Conservation (phyloP, 2,797 vertebrate species). For the Parauchenoglanis ngamensis region DNA sequence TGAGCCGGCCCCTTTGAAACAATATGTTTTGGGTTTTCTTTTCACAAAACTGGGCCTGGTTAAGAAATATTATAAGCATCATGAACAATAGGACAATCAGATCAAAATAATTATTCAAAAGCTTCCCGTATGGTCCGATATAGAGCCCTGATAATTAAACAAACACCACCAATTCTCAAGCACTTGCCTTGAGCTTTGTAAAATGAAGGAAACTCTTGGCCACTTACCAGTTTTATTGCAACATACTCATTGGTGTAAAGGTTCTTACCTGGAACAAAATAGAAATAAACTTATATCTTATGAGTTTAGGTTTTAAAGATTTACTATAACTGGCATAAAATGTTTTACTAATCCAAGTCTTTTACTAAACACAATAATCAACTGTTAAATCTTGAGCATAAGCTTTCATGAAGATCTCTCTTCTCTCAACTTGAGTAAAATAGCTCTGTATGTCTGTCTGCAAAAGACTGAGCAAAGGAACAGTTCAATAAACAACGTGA, state of each 20-base stretch:
- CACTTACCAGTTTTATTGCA: slow-evolving; percentile 99
- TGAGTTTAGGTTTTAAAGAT: not conserved
- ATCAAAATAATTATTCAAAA: not conserved
- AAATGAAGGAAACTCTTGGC: not conserved
- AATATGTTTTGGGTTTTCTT: not conserved
- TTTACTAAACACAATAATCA: not conserved
- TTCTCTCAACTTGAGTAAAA: not conserved
- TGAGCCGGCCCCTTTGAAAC: no score
- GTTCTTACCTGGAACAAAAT: slow-evolving; percentile 86
- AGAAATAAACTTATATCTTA: slow-evolving; percentile 2
- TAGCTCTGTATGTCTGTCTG: not conserved
- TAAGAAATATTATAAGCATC: not conserved
- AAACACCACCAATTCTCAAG: not conserved
- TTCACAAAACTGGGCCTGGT: not conserved
- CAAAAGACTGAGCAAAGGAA: not conserved
- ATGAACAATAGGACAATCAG: not conserved
- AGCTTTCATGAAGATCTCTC: not conserved
- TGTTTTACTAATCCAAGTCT: not conserved
- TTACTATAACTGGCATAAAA: not conserved
- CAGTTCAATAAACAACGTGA: not conserved
- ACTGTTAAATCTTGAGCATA: not conserved
- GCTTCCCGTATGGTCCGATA: not conserved
- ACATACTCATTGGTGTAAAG: slow-evolving; percentile 99
- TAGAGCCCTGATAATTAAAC: not conserved
- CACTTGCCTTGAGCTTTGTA: not conserved